These are phyloP conservation scores for Bovichtus diacanthus DNA, from an alignment of 2,797 vertebrate genomes.

Conservation along the genomic window DNA sequence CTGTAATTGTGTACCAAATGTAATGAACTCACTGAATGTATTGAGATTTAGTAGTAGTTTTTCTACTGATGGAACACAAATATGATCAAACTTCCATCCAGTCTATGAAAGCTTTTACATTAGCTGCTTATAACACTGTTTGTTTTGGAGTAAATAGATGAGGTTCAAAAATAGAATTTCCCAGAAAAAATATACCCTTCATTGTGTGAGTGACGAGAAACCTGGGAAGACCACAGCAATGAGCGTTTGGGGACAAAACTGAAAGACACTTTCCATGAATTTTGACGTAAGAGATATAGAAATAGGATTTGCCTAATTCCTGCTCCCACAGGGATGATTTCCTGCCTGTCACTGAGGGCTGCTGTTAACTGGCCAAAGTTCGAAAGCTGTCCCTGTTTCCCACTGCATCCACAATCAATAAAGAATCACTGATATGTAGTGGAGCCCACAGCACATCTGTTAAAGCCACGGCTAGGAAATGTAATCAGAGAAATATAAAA, in stretches of 20 bases:
- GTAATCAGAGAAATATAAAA: not conserved
- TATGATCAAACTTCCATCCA: no score
- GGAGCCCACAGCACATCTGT: not conserved
- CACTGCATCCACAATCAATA: slow-evolving; percentile 30
- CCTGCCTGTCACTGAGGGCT: not conserved
- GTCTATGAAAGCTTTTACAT: no score
- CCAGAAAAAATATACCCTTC: not conserved
- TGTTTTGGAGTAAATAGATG: not conserved
- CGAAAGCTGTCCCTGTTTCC: slow-evolving; percentile 11
- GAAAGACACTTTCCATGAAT: not conserved
- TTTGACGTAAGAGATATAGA: not conserved
- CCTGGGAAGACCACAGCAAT: not conserved
- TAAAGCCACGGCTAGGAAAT: not conserved
- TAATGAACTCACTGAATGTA: no score
- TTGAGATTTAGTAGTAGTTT: no score
- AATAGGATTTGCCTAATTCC: not conserved
- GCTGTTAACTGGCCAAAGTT: slow-evolving; percentile 44
- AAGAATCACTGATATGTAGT: not conserved
- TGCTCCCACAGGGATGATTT: slow-evolving; percentile 1
- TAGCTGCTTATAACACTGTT: no score
- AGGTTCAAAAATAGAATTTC: not conserved
- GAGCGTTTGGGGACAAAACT: not conserved
- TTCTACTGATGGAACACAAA: no score
- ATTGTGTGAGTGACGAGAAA: not conserved
- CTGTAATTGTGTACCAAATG: no score